These are phyloP conservation scores for Slavum lentiscoides DNA, from an alignment of 2,888 invertebrate genomes.

Conservation along the genomic window DNA sequence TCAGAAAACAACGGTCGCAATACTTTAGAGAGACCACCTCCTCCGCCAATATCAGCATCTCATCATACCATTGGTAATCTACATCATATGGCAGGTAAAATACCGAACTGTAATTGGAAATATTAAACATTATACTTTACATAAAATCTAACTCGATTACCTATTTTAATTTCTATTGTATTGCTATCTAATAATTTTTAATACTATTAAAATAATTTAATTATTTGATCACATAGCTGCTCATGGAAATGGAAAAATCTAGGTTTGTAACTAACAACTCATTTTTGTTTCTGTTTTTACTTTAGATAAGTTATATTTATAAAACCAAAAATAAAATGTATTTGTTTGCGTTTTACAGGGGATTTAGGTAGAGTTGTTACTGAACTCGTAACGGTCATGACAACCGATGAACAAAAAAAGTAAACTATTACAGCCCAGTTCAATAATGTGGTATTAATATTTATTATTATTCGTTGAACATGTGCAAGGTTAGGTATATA, in stretches of 20 bases:
- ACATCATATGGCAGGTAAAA: constrained; percentile 80
- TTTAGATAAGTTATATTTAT: background rate
- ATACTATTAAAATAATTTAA: background rate
- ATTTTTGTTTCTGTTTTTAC: background rate
- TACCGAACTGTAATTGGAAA: background rate
- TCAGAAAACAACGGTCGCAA: constrained; percentile 58
- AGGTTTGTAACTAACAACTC: constrained; percentile 23
- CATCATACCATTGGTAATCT: constrained; percentile 68
- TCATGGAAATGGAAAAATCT: constrained; percentile 47
- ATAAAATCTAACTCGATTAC: background rate
- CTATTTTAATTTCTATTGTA: background rate
- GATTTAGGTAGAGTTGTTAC: constrained; percentile 86
- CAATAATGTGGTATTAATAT: constrained; percentile 18
- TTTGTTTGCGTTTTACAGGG: constrained; percentile 62
- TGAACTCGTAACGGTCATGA: constrained; percentile 86
- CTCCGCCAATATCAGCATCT: constrained; percentile 67
- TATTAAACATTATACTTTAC: background rate
- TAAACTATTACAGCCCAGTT: background rate
- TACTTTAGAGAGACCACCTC: constrained; percentile 61
- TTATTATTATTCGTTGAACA: constrained; percentile 15
- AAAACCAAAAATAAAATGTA: background rate
- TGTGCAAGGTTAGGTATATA: background rate
- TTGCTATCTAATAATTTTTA: background rate
- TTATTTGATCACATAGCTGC: constrained; percentile 26
- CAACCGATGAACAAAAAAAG: constrained; percentile 66